Evolutionary conservation across 1,140 invertebrate genomes (phyloP).

Genomic region (Papilio helenus): DNA sequence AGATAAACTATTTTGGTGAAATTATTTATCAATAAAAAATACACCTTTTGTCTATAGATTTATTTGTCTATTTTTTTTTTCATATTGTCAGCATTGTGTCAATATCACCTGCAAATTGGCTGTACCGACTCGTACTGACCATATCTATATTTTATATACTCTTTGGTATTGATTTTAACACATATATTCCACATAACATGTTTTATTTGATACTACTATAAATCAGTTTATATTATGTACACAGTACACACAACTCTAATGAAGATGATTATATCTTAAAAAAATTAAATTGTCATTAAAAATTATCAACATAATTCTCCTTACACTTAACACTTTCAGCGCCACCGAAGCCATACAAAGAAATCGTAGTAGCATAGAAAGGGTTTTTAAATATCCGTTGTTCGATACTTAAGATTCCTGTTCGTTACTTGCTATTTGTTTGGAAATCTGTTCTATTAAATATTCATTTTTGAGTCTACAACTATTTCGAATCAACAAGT

Average conservation of each 20-base stretch:
- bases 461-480: not conserved
- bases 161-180: too few relatives aligned
- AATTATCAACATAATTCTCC: not conserved
- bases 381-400: too few relatives aligned
- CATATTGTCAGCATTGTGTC: not conserved
- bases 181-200: too few relatives aligned
- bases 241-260: not conserved
- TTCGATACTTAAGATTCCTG: too few relatives aligned
- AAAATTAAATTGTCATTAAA: not conserved
- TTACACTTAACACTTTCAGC: too few relatives aligned
- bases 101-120: not conserved
- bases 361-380: too few relatives aligned
- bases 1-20: constrained; percentile 25
- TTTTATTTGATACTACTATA: not conserved
- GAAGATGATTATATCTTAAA: not conserved
- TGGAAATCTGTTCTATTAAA: not conserved
- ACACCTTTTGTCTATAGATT: not conserved
- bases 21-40: constrained; percentile 9
- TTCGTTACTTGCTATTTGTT: too few relatives aligned
- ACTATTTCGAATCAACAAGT: not conserved
- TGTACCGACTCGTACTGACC: too few relatives aligned
- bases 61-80: not conserved
- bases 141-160: too few relatives aligned
- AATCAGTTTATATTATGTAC: not conserved
- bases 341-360: too few relatives aligned